Evolutionary conservation across 2,113 vertebrate genomes (phyloP).

Genomic region (Conger conger): DNA sequence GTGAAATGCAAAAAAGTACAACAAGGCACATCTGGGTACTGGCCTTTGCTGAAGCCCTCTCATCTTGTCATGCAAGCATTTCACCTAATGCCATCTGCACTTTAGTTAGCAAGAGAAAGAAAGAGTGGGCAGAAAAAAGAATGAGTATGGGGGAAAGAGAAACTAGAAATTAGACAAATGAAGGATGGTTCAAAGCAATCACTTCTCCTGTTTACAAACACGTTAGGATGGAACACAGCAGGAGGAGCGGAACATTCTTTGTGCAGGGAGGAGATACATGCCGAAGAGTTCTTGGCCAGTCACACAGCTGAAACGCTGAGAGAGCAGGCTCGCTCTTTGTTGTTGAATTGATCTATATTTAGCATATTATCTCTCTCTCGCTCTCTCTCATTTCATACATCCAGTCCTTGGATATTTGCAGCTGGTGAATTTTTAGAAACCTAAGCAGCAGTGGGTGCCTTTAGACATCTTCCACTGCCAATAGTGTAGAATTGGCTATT

Average conservation of each 20-base stretch:
- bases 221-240: background rate
- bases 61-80: conserved; percentile 6
- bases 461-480: background rate
- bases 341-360: background rate
- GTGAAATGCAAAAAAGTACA: background rate
- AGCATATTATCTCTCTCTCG: background rate
- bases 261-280: background rate
- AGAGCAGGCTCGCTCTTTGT: background rate
- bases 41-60: background rate
- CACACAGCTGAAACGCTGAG: background rate
- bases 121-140: conserved; percentile 3
- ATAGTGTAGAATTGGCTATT: background rate
- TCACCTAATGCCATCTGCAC: background rate
- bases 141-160: conserved; percentile 9
- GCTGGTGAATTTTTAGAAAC: background rate
- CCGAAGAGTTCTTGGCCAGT: background rate
- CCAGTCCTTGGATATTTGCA: conserved; percentile 1
- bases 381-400: background rate
- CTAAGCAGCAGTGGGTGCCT: background rate
- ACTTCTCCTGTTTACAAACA: background rate
- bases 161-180: background rate
- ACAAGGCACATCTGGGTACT: background rate
- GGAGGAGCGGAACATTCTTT: background rate
- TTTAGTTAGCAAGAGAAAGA: background rate
- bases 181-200: background rate